Percentiles rank a stretch among this genome's conserved stretches.
Evolutionary conservation across 2,888 invertebrate genomes (phyloP).

Genomic region (Incurvaria masculella): DNA sequence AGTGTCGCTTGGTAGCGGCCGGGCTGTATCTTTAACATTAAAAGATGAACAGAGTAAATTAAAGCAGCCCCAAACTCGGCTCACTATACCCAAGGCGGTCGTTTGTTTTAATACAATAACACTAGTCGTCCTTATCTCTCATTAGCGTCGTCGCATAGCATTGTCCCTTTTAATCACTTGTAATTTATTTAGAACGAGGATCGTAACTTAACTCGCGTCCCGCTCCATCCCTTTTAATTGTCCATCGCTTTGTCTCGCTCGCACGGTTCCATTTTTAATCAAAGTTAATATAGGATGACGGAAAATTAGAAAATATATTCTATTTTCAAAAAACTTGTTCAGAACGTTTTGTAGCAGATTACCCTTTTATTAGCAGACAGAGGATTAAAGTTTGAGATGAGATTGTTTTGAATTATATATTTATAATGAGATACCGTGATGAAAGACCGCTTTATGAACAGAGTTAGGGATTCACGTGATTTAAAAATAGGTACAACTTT

Average conservation of each 20-base stretch:
- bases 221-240: slow-evolving; percentile 33
- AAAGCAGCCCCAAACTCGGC: slow-evolving; percentile 54
- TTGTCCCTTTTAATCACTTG: slow-evolving; percentile 51
- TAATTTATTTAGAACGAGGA: slow-evolving; percentile 53
- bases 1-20: not conserved
- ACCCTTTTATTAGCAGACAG: slow-evolving; percentile 32
- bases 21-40: not conserved
- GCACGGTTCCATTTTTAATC: slow-evolving; percentile 55
- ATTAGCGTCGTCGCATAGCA: slow-evolving; percentile 14
- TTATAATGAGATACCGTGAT: too few relatives aligned
- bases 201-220: slow-evolving; percentile 47
- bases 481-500: too few relatives aligned
- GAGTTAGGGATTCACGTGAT: too few relatives aligned
- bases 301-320: slow-evolving; percentile 57
- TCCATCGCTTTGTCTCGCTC: slow-evolving; percentile 34
- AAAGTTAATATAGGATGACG: slow-evolving; percentile 43
- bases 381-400: not conserved
- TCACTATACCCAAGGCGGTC: slow-evolving; percentile 51
- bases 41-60: slow-evolving; percentile 46
- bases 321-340: slow-evolving; percentile 56
- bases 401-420: not conserved
- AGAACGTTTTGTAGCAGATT: slow-evolving; percentile 53
- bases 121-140: slow-evolving; percentile 39
- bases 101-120: slow-evolving; percentile 58
- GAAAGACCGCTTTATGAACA: too few relatives aligned